These are phyloP conservation scores for Chironomus tentans DNA, from an alignment of 2,888 invertebrate species.

Conservation along the genomic window DNA sequence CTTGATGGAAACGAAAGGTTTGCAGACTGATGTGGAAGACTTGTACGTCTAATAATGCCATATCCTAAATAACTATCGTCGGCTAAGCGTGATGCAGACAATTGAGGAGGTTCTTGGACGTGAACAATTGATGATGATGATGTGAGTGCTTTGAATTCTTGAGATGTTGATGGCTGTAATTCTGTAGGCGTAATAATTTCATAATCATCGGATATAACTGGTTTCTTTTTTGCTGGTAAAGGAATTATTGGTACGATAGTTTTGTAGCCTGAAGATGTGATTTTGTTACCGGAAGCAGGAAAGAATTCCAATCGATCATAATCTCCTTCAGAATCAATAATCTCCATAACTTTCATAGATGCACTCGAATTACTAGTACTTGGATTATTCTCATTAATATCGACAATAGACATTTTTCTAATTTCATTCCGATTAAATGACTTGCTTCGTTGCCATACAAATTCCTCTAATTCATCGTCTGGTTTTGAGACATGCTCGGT, in stretches of 20 bases:
- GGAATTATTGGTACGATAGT: constrained; percentile 57
- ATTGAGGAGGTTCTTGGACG: constrained; percentile 45
- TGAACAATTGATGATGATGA: not conserved
- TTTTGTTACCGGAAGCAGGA: constrained; percentile 64
- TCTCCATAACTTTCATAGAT: constrained; percentile 31
- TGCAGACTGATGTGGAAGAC: constrained; percentile 46
- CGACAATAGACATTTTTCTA: constrained; percentile 18
- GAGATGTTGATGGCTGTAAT: constrained; percentile 22
- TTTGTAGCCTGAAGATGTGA: constrained; percentile 56
- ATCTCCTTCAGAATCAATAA: constrained; percentile 43
- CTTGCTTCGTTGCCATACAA: constrained; percentile 42
- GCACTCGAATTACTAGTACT: too few relatives aligned
- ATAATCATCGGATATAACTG: constrained; percentile 24
- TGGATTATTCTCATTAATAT: constrained; percentile 13
- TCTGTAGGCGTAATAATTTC: constrained; percentile 33
- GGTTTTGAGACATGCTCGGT: constrained; percentile 47
- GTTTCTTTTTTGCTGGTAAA: constrained; percentile 39
- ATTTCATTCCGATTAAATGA: constrained; percentile 31
- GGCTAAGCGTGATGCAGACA: constrained; percentile 53
- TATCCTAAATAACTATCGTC: constrained; percentile 76
- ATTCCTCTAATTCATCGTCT: constrained; percentile 40
- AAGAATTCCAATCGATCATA: constrained; percentile 77
- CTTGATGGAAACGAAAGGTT: constrained; percentile 33
- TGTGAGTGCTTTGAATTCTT: too few relatives aligned
- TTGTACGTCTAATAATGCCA: constrained; percentile 63